These are phyloP conservation scores for Ploceus nigricollis DNA, from an alignment of 2,113 vertebrate genomes.

Conservation along the genomic window DNA sequence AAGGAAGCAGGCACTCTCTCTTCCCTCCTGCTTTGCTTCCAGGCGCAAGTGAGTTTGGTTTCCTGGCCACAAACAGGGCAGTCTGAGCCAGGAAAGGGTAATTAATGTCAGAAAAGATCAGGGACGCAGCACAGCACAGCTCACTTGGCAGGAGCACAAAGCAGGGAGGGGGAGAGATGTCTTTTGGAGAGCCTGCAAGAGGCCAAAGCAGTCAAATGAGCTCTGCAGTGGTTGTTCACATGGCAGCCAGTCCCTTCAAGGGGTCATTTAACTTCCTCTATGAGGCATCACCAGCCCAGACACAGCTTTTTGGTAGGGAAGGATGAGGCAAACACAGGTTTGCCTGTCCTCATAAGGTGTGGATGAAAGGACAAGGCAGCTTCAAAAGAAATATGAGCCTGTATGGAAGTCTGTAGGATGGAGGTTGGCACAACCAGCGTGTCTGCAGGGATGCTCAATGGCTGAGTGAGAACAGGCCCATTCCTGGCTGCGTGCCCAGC, in stretches of 20 bases:
- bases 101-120: conserved; percentile 63
- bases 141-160: conserved; percentile 41
- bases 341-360: neutral
- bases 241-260: neutral
- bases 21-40: conserved; percentile 10
- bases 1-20: conserved; percentile 9
- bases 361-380: neutral
- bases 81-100: conserved; percentile 47
- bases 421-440: neutral
- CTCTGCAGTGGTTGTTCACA: neutral
- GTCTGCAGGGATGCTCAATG: neutral
- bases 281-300: neutral
- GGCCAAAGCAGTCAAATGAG: conserved; percentile 10
- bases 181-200: conserved; percentile 16
- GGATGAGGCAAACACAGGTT: neutral
- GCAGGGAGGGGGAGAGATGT: conserved; percentile 1
- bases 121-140: conserved; percentile 10
- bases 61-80: conserved; percentile 49
- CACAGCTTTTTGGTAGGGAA: neutral
- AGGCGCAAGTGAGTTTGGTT: conserved; percentile 11
- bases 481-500: neutral
- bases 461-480: neutral
- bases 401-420: neutral
- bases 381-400: neutral
- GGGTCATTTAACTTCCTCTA: neutral